Percentiles rank a stretch among this genome's conserved stretches.
Conservation (phyloP, 2,113 vertebrate species). For the Daboia siamensis region DNA sequence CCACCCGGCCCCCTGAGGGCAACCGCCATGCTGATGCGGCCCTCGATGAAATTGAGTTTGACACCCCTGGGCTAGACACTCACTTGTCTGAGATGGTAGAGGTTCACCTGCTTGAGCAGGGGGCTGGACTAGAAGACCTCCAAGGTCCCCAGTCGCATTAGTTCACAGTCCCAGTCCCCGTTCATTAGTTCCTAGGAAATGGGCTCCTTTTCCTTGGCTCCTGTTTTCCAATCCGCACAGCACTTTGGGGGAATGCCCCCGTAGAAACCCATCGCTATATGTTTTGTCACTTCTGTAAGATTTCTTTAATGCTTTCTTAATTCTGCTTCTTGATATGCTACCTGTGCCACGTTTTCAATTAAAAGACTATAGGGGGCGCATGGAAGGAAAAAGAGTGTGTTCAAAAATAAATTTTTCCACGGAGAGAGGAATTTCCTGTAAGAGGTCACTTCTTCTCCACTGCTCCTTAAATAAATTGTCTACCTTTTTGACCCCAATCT, state of each 20-base stretch:
- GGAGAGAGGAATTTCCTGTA: not conserved
- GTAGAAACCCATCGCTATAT: not conserved
- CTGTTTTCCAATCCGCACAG: too few relatives aligned
- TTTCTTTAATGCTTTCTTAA: not conserved
- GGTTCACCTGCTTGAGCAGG: too few relatives aligned
- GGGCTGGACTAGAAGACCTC: too few relatives aligned
- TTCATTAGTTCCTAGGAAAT: not conserved
- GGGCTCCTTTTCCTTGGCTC: too few relatives aligned
- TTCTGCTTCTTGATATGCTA: not conserved
- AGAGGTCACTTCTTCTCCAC: not conserved
- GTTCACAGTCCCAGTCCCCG: not conserved
- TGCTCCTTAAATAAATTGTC: not conserved
- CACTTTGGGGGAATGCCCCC: too few relatives aligned
- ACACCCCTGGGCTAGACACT: too few relatives aligned
- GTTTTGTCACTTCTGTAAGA: not conserved
- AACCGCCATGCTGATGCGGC: too few relatives aligned
- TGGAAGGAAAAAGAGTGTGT: not conserved
- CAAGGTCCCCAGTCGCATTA: too few relatives aligned
- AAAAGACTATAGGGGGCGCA: not conserved
- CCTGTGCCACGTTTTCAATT: not conserved
- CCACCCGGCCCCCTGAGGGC: too few relatives aligned
- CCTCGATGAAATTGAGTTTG: too few relatives aligned
- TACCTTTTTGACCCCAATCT: not conserved
- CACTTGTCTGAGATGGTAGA: too few relatives aligned
- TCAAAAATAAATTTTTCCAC: not conserved